Evolutionary conservation across 1,140 invertebrate genomes (phyloP), one percentile per base, ranked within the genome.

Genomic region (Lordiphosa stackelbergi): DNA sequence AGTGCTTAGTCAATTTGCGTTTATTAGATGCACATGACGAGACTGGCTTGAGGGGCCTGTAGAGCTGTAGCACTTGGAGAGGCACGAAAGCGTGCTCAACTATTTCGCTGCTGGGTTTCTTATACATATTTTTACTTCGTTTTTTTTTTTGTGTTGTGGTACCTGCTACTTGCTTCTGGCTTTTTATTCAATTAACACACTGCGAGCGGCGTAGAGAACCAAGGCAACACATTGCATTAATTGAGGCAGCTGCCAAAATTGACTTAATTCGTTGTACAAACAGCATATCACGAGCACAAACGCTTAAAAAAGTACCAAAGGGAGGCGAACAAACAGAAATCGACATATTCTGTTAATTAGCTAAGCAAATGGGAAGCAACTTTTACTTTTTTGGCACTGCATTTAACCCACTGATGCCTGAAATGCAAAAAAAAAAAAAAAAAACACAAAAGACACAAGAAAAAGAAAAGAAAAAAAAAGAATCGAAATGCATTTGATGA

Each of bases 71-170:
- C 24, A 46, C 43, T 46, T 46, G n/a, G 34, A 45, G 24, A 28
- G 54, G 63, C 65, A 51, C 66, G 54, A 61, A 69, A 42, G 52
- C 52, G 52, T 53, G 52, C 41, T 70, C 66, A 68, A 70, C 66
- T 63, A 68, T 70, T 69, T 69, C 65, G 34, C 65, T 62, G 22
- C 22, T 24, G 22, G 22, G 65, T 69, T 57, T 69, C 38, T 61
- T 69, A 53, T 49, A 54, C 53, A 59, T 61, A 49, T 61, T 69
- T 49, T 66, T 46, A 49, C 28, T 38, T 48, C n/a, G 42, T 42
- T 36, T 8, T 28, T 43, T 38, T 42, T 36, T 8, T 28, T 43
- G 31, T 36, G 37, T 11, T 61, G 52, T 47, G 38, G 22, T 5
- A 24, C 45, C 54, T 68, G 54, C 47, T 24, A 38, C 48, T 51